These are phyloP conservation scores for Sinonovacula constricta DNA, from an alignment of 1,140 invertebrate species.

Conservation along the genomic window DNA sequence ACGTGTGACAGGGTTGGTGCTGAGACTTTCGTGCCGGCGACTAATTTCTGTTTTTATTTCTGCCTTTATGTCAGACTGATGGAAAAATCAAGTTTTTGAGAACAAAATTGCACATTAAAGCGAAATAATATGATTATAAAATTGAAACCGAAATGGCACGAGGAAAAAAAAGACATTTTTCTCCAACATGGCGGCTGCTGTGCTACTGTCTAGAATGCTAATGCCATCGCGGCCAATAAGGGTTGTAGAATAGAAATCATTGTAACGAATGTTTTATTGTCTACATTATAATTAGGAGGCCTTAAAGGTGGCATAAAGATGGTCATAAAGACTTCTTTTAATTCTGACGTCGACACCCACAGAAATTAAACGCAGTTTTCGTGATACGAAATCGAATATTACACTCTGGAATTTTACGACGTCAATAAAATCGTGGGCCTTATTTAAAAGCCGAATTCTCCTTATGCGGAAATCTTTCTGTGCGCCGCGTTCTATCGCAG, in stretches of 20 bases:
- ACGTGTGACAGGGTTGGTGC: not conserved
- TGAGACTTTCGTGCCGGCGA: constrained; percentile 3
- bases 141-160: constrained; percentile 37
- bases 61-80: constrained; percentile 27
- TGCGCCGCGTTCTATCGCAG: not conserved
- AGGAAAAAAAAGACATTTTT: not conserved
- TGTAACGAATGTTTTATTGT: constrained; percentile 53
- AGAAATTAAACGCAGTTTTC: constrained; percentile 49
- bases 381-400: constrained; percentile 54
- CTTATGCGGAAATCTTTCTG: not conserved
- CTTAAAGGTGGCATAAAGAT: constrained; percentile 50
- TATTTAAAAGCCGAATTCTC: constrained; percentile 29
- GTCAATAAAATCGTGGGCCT: constrained; percentile 49
- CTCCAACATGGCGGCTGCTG: not conserved
- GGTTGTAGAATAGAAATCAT: constrained; percentile 21
- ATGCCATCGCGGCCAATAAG: constrained; percentile 46
- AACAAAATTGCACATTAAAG: constrained; percentile 43
- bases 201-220: constrained; percentile 31
- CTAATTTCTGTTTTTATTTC: constrained; percentile 46
- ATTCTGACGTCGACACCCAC: constrained; percentile 49
- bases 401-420: constrained; percentile 52
- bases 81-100: constrained; percentile 30
- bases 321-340: constrained; percentile 51
- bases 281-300: constrained; percentile 52
- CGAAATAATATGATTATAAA: constrained; percentile 44